A percentile compares a stretch with the other conserved stretches of the same genome.
phyloP scores from a whole-genome alignment of 2,797 vertebrate genomes.

The Setipinna tenuifilis region DNA sequence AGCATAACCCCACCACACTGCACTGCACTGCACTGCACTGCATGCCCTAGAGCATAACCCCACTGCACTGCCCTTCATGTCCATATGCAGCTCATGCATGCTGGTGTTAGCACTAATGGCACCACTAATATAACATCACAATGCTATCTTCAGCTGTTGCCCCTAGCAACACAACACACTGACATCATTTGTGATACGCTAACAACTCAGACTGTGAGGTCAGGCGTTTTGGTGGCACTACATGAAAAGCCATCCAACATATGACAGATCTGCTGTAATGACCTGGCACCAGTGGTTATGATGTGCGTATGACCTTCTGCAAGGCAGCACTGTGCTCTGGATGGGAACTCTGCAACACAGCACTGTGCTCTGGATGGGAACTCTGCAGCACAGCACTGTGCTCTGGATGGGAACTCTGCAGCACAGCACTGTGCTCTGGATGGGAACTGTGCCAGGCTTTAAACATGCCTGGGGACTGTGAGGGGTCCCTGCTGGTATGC shows the following conservation, averaged over 20 bases:
- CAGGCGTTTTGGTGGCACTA: background rate
- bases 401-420: too few species aligned
- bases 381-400: too few species aligned
- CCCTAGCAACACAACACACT: background rate
- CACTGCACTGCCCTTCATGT: background rate
- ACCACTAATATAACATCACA: background rate
- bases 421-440: too few species aligned
- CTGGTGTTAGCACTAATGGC: background rate
- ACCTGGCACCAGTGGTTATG: constrained; percentile 6
- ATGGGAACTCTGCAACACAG: too few species aligned
- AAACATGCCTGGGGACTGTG: too few species aligned
- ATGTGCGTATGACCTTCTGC: background rate
- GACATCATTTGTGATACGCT: background rate
- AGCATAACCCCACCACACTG: background rate
- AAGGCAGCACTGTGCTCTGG: too few species aligned
- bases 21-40: too few species aligned
- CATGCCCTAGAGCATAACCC: background rate
- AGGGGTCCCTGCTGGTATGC: too few species aligned
- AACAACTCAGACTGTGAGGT: background rate
- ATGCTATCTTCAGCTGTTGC: background rate
- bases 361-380: too few species aligned
- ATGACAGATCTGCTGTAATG: background rate
- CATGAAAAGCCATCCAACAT: background rate
- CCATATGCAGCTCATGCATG: background rate
- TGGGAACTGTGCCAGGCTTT: too few species aligned